phyloP scores from a whole-genome alignment of 1,140 invertebrate genomes.

The Cherax quadricarinatus region DNA sequence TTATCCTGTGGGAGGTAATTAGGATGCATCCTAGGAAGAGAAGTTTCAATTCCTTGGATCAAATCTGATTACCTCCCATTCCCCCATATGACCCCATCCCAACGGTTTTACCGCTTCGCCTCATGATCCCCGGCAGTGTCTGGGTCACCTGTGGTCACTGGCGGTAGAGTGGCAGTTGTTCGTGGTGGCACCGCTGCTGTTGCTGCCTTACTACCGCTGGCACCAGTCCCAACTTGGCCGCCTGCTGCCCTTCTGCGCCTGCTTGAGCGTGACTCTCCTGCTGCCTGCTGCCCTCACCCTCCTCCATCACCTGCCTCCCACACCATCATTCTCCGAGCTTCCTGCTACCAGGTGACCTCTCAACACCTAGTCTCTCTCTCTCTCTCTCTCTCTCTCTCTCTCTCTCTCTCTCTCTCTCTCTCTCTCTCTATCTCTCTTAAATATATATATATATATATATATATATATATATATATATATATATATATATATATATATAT shows the following conservation, averaged over 20 bases:
- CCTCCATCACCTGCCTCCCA: slow-evolving; percentile 40
- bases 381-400: neutral
- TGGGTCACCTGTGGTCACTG: slow-evolving; percentile 62
- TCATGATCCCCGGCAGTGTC: slow-evolving; percentile 1
- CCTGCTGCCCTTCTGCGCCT: slow-evolving; percentile 4
- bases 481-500: no score
- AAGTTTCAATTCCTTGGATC: no score
- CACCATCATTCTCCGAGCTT: slow-evolving; percentile 23
- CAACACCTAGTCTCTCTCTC: neutral
- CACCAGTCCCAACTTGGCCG: neutral
- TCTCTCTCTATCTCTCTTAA: neutral
- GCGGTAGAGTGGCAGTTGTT: slow-evolving; percentile 63
- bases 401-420: neutral
- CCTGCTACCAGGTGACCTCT: slow-evolving; percentile 17
- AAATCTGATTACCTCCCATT: no score
- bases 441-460: no score
- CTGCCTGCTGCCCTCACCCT: slow-evolving; percentile 36
- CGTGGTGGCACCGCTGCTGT: slow-evolving; percentile 38
- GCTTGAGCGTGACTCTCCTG: slow-evolving; percentile 20
- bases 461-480: no score
- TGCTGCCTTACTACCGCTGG: slow-evolving; percentile 52
- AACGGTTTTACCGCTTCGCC: no score
- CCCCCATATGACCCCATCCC: no score
- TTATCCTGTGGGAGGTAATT: no score
- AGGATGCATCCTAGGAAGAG: no score